Conservation (phyloP, 2,888 invertebrate species). For the Drosophila neonasuta region DNA sequence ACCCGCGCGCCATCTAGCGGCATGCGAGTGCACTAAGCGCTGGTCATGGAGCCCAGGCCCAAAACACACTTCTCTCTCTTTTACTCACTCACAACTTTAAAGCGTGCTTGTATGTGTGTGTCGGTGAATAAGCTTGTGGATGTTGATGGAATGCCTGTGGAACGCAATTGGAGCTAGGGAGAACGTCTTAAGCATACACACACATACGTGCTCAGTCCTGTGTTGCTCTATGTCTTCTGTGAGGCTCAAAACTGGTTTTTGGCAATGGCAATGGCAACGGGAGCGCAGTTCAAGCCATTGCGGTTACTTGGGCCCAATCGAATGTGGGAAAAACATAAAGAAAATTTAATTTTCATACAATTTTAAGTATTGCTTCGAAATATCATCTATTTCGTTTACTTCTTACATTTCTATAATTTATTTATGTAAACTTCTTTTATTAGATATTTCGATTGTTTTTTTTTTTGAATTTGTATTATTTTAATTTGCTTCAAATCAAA, state of each 20-base stretch:
- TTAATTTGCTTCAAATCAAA: neutral
- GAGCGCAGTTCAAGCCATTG: constrained; percentile 40
- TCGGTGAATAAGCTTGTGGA: constrained; percentile 24
- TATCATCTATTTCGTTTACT: no score
- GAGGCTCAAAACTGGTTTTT: constrained; percentile 52
- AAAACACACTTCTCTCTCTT: neutral
- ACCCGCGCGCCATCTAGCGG: constrained; percentile 79
- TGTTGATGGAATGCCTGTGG: constrained; percentile 54
- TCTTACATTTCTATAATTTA: no score
- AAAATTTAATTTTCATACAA: no score
- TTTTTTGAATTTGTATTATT: neutral
- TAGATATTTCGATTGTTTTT: no score
- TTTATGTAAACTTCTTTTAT: no score
- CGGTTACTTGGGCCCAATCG: constrained; percentile 24
- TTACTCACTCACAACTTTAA: constrained; percentile 34
- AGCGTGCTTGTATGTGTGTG: constrained; percentile 27
- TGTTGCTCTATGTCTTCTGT: constrained; percentile 17
- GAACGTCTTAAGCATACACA: constrained; percentile 13
- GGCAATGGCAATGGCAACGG: constrained; percentile 19
- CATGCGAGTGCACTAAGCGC: constrained; percentile 78
- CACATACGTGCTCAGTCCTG: constrained; percentile 42
- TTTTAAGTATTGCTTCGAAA: no score
- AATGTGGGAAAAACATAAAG: neutral
- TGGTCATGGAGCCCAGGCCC: constrained; percentile 50
- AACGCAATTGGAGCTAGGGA: constrained; percentile 51